Conservation (phyloP, 2,888 invertebrate species). For the Caenorhabditis wallacei region DNA sequence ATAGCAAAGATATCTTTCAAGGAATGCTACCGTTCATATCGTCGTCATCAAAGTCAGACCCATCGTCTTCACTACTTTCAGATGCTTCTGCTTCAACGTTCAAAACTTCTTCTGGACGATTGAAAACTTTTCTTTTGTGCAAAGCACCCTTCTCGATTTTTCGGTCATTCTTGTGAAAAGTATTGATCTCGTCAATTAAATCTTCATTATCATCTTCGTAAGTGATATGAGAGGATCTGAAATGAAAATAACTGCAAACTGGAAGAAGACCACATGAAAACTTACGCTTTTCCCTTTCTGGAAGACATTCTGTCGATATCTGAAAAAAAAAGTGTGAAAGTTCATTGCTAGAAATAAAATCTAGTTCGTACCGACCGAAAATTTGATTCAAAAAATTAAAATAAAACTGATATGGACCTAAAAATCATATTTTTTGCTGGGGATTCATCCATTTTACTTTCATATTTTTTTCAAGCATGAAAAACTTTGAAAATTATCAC, state of each 20-base stretch:
- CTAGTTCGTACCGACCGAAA: slow-evolving; percentile 27
- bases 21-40: slow-evolving; percentile 41
- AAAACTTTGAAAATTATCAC: not conserved
- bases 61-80: slow-evolving; percentile 69
- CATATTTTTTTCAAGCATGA: too few relatives aligned
- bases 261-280: slow-evolving; percentile 4
- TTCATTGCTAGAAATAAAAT: not conserved
- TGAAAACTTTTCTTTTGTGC: slow-evolving; percentile 34
- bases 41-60: slow-evolving; percentile 71
- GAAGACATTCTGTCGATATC: slow-evolving; percentile 27
- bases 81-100: slow-evolving; percentile 76
- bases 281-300: slow-evolving; percentile 54
- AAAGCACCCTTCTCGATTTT: slow-evolving; percentile 47
- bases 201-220: slow-evolving; percentile 75
- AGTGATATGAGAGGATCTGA: slow-evolving; percentile 66
- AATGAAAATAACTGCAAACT: not conserved
- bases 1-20: not conserved
- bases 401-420: too few relatives aligned
- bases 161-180: slow-evolving; percentile 73
- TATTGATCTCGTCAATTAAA: slow-evolving; percentile 78
- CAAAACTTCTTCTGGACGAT: slow-evolving; percentile 71
- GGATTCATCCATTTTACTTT: too few relatives aligned
- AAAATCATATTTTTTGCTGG: too few relatives aligned
- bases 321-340: slow-evolving; percentile 1
- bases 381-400: not conserved